Evolutionary conservation across 2,888 invertebrate species (phyloP).

Genomic region (Schrankia costaestrigalis): DNA sequence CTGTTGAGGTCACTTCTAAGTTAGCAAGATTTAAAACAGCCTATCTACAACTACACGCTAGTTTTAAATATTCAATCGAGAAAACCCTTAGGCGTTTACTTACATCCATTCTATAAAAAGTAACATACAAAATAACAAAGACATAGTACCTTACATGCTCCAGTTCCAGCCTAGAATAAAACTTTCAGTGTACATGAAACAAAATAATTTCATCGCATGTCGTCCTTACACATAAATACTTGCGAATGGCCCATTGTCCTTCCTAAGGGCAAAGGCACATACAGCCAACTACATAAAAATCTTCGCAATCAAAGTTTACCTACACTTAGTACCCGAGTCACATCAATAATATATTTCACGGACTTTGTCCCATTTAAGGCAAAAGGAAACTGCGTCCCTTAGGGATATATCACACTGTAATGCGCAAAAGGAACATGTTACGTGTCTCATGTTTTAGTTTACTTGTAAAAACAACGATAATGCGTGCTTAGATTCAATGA

Average conservation of each 20-base stretch:
- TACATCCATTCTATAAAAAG: too few relatives aligned
- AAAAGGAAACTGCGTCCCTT: constrained; percentile 41
- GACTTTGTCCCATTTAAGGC: constrained; percentile 13
- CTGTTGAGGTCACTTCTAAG: too few relatives aligned
- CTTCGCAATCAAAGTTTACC: constrained; percentile 28
- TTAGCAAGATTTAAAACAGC: too few relatives aligned
- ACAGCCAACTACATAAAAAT: constrained; percentile 17
- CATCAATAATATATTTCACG: constrained; percentile 31
- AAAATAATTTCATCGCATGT: constrained; percentile 21
- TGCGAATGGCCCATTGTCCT: constrained; percentile 23
- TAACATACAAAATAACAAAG: too few relatives aligned
- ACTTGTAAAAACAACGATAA: too few relatives aligned
- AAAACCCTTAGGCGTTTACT: too few relatives aligned
- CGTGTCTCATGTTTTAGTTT: too few relatives aligned
- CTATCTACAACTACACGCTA: too few relatives aligned
- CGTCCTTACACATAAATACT: constrained; percentile 18
- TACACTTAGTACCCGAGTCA: constrained; percentile 26
- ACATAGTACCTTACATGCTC: too few relatives aligned
- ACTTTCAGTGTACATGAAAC: constrained; percentile 12
- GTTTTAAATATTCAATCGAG: too few relatives aligned
- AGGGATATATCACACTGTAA: constrained; percentile 13
- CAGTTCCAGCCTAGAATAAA: too few relatives aligned
- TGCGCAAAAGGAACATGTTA: constrained; percentile 2
- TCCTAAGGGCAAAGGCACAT: constrained; percentile 7
- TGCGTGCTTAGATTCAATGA: too few relatives aligned